Evolutionary conservation across 2,113 vertebrate genomes (phyloP), one percentile per base, ranked within the genome.

Genomic region (Thalassarche chlororhynchos): DNA sequence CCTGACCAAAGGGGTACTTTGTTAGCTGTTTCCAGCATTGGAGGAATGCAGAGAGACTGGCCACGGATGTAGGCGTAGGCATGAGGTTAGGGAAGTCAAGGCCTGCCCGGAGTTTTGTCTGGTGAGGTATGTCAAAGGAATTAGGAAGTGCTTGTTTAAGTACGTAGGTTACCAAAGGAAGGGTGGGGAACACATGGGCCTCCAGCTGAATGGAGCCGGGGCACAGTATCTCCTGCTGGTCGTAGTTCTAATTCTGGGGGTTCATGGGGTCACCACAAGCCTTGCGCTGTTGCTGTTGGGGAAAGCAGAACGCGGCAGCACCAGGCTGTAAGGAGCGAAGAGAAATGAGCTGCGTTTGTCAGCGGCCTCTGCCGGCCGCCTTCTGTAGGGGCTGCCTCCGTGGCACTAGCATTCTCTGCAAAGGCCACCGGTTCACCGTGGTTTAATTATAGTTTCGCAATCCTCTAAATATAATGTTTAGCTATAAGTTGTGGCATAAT

Each of bases 41-140:
- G 31, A 44, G n/a, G 31, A 61, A 44, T 49, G 24, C 28, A 46
- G 8, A 51, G 9, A 49, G 17, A 52, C 14, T 31, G 29, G 46
- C n/a, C 69, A 61, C n/a, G 49, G 17, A 49, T 1, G 0, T n/a
- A 3, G 0, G 28, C 4, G 1, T 40, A 32, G 32, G 12, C 15
- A 71, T 34, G 51, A 72, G 20, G 15, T 82, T 32, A 38, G 76
- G 19, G 57, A 57, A 55, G 40, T 44, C 32, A 68, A 72, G 46
- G 15, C 11, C 46, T 51, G 24, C 13, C n/a, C 7, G 1, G 24
- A n/a, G 23, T 61, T 51, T n/a, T 29, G 4, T 12, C 64, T 51
- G 23, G 19, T 32, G 29, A 57, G 9, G 16, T 11, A 18, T 3
- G 18, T 31, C 16, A 61, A 66, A 87, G n/a, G 47, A 69, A 34